These are phyloP conservation scores for Marisa cornuarietis DNA, from an alignment of 1,140 invertebrate species.

Conservation along the genomic window DNA sequence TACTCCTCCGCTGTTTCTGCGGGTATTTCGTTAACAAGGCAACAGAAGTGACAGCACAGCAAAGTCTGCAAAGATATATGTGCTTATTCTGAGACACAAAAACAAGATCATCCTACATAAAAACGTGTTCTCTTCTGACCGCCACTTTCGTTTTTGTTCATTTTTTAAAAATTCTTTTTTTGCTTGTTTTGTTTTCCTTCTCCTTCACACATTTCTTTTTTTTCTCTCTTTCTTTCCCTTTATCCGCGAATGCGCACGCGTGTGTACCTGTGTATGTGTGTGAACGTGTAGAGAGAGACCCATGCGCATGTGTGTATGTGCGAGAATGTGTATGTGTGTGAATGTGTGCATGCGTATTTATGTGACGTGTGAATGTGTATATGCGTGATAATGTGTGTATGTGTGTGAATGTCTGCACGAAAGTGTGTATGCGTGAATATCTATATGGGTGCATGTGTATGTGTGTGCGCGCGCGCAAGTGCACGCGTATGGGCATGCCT, in stretches of 20 bases:
- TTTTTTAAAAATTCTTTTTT: too few relatives aligned
- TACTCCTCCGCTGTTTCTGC: too few relatives aligned
- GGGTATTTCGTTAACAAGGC: too few relatives aligned
- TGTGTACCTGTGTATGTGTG: not conserved
- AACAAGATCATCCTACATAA: too few relatives aligned
- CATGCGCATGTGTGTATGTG: not conserved
- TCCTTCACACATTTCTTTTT: not conserved
- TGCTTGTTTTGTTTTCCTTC: not conserved
- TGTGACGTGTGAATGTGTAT: too few relatives aligned
- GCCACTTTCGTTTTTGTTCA: not conserved
- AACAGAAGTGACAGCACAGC: too few relatives aligned
- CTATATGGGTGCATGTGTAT: constrained; percentile 5
- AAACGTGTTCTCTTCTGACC: not conserved
- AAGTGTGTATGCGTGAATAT: constrained; percentile 11
- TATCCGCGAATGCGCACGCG: too few relatives aligned
- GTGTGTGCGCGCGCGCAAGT: constrained; percentile 2
- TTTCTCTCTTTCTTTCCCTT: not conserved
- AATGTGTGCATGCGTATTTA: too few relatives aligned
- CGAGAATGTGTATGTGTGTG: not conserved
- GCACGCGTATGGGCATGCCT: too few relatives aligned
- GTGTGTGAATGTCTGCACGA: constrained; percentile 9
- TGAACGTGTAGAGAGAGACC: not conserved
- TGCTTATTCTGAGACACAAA: too few relatives aligned
- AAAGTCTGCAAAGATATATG: too few relatives aligned
- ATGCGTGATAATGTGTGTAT: too few relatives aligned